Conservation (phyloP, 2,113 vertebrate species). For the Macrotus californicus region DNA sequence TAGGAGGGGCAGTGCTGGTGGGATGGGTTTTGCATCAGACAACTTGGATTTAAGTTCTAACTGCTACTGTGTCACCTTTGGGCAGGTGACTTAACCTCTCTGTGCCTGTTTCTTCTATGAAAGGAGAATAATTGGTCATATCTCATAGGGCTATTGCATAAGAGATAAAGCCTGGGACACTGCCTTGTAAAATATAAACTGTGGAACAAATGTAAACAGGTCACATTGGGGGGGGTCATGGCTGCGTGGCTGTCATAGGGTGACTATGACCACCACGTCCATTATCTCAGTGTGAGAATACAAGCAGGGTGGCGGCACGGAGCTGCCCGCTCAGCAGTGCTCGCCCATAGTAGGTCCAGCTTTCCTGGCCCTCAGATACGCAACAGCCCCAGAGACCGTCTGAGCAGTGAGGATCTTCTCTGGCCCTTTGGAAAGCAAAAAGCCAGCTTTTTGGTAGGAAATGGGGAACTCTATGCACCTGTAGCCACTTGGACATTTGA, state of each 20-base stretch:
- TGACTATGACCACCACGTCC: rapidly evolving
- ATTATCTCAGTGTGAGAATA: rapidly evolving
- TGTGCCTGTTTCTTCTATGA: background rate
- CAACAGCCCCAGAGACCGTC: background rate
- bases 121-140: background rate
- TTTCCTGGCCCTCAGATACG: background rate
- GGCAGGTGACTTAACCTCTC: background rate
- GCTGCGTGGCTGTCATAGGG: background rate
- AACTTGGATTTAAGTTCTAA: background rate
- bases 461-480: background rate
- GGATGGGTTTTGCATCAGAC: background rate
- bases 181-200: background rate
- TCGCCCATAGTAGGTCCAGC: background rate
- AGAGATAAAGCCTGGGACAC: background rate
- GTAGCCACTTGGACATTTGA: too few species aligned
- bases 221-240: too few species aligned
- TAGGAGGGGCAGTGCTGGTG: background rate
- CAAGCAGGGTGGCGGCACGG: rapidly evolving
- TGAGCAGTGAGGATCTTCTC: background rate
- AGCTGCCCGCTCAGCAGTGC: background rate
- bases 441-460: background rate
- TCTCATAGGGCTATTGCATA: background rate
- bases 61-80: background rate
- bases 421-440: background rate
- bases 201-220: background rate